Base-by-base conservation (phyloP, 2,888 invertebrate genomes). In the Tinea pellionella region DNA sequence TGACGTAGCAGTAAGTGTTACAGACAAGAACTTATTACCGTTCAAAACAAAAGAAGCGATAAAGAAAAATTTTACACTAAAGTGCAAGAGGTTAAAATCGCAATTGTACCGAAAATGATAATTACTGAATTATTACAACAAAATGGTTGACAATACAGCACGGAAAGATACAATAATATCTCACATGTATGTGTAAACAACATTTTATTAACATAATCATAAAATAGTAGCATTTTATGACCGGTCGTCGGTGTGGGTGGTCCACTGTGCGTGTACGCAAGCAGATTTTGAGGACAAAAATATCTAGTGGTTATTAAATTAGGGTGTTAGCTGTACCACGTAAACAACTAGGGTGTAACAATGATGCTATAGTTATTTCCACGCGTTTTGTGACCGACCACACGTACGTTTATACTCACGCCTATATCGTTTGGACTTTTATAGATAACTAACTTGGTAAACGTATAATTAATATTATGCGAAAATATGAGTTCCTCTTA, bases 181-280 rank as follows among this genome's bases (percentile, higher is more conserved):
- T 24, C 2, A 18, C 32, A 32, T 32, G 57, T 57, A 30, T 32
- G 57, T 58, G 58, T 61, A 58, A 59, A 60, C 61, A 60, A 12
- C 19, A 73, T 72, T 80, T 81, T 84, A 84, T 82, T 82, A 82
- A 77, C 75, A 72, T 67, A 67, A 68, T 73, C 75, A 77, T 85
- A 82, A 83, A 80, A 78, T 77, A 51, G 75, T 66, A 32, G 75
- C 78, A 77, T 80, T 83, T 81, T 57, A 80, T 77, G 74, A 19
- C 15, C 55, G 67, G 72, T 70, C 64, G 80, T 66, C 55, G 18
- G 72, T 79, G 78, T 82, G 85, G 83, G 85, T 85, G 85, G 85
- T 81, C 84, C 71, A 74, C 61, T 66, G 32, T 67, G 68, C 73
- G 72, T 71, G 71, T 70, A 76, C 72, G 75, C 71, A 65, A 69